Conservation (phyloP, 2,113 vertebrate species). For the Pelusios castaneus region DNA sequence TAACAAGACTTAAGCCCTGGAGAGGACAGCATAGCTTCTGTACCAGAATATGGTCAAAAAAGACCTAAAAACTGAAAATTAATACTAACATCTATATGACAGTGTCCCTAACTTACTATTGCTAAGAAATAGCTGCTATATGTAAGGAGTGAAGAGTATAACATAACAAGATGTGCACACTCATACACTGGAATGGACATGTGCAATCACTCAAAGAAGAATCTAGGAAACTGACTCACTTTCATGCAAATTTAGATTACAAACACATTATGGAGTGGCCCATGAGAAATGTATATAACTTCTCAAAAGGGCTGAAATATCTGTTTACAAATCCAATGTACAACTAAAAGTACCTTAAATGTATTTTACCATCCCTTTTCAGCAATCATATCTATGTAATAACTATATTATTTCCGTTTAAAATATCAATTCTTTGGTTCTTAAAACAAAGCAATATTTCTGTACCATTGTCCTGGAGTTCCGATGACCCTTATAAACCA, state of each 20-base stretch:
- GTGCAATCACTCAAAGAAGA: not conserved
- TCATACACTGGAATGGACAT: not conserved
- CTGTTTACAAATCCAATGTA: not conserved
- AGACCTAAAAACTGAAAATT: not conserved
- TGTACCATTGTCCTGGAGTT: slow-evolving; percentile 98
- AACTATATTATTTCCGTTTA: not conserved
- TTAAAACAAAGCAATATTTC: not conserved
- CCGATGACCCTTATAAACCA: slow-evolving; percentile 97
- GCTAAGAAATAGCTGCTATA: not conserved
- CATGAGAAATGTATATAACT: fast-evolving
- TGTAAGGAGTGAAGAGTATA: not conserved
- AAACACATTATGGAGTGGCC: not conserved
- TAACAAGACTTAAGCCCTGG: not conserved
- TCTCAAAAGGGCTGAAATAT: not conserved
- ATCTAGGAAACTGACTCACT: not conserved
- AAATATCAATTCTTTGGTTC: not conserved
- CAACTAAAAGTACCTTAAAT: not conserved
- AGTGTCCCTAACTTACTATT: not conserved
- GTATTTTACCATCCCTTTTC: not conserved
- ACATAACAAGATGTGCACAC: not conserved
- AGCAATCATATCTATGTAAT: not conserved
- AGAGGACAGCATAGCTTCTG: not conserved
- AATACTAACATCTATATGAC: not conserved
- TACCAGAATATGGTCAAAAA: not conserved
- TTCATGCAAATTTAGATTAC: not conserved